Evolutionary conservation across 2,113 vertebrate genomes (phyloP), one percentile per base, ranked within the genome.

Genomic region (Mesocricetus auratus): DNA sequence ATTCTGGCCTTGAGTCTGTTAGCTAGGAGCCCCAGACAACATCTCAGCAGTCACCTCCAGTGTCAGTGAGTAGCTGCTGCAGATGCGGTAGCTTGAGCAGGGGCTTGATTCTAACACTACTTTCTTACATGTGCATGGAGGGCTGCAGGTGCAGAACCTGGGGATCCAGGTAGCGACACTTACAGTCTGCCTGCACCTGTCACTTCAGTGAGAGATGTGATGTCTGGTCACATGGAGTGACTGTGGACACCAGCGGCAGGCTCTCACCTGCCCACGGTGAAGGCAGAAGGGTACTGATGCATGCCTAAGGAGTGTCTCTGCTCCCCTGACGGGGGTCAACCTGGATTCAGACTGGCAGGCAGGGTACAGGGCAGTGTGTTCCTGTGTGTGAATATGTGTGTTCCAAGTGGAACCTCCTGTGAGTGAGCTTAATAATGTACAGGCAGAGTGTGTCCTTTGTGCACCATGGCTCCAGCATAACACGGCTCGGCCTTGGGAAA

Each of bases 401-500:
- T 71, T 69, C 64, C 21, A n/a, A 36, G 64, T 19, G 29, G 86
- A 69, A 39, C 7, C 66, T 81, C 53, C 13, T 36, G 6, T 15
- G 13, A 36, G 22, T 69, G 9, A 90, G 69, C 73, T 58, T 86
- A 62, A n/a, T 4, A 3, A 45, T 24, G 16, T 8, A 53, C 53
- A 26, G n/a, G 58, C 45, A 50, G 53, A 60, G 33, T 1, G 0
- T 29, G 42, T 36, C 5, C 21, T 45, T 53, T 1, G 19, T 2
- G 1, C 33, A 2, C 22, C 10, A 5, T 2, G 81, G 50, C 6
- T 73, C 53, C 15, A 62, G 12, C 0, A 4, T 19, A 39, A 90
- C 39, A 21, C 5, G 62, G 29, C 29, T 22, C 5, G 1, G 68
- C 12, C 0, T 42, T 0, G 0, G 17, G 50, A 24, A 58, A 68